These are phyloP conservation scores for Sebastes alutus DNA, from an alignment of 2,797 vertebrate species.

Conservation along the genomic window DNA sequence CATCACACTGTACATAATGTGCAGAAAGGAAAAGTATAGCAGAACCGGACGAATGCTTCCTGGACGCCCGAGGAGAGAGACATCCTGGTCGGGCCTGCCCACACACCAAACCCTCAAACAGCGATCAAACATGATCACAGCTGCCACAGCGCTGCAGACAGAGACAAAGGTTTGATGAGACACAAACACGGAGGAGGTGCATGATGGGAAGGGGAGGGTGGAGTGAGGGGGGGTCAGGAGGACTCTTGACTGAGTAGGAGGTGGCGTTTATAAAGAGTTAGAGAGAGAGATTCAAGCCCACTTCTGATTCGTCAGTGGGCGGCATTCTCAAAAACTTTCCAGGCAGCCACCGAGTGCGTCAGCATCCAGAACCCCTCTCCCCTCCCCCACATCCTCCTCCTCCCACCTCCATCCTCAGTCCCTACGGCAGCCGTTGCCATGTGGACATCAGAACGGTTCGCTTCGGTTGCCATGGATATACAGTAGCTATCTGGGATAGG, in stretches of 20 bases:
- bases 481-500: slow-evolving; percentile 40
- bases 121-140: slow-evolving; percentile 64
- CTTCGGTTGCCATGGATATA: slow-evolving; percentile 67
- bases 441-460: slow-evolving; percentile 60
- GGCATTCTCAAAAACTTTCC: slow-evolving; percentile 72
- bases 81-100: slow-evolving; percentile 55
- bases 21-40: slow-evolving; percentile 19
- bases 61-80: slow-evolving; percentile 43
- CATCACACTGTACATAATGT: background rate
- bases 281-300: slow-evolving; percentile 55
- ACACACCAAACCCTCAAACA: slow-evolving; percentile 49
- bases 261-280: slow-evolving; percentile 56
- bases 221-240: slow-evolving; percentile 40
- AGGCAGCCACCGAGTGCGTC: slow-evolving; percentile 62
- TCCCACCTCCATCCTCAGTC: slow-evolving; percentile 55
- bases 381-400: slow-evolving; percentile 12
- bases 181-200: slow-evolving; percentile 73
- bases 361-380: slow-evolving; percentile 38
- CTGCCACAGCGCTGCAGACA: slow-evolving; percentile 54
- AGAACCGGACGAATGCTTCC: slow-evolving; percentile 28
- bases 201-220: slow-evolving; percentile 45
- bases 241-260: slow-evolving; percentile 71
- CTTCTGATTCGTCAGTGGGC: slow-evolving; percentile 69
- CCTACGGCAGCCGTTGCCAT: slow-evolving; percentile 73
- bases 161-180: slow-evolving; percentile 73